Conservation (phyloP, 2,797 vertebrate genomes). For the Petrocephalus schoutedeni region DNA sequence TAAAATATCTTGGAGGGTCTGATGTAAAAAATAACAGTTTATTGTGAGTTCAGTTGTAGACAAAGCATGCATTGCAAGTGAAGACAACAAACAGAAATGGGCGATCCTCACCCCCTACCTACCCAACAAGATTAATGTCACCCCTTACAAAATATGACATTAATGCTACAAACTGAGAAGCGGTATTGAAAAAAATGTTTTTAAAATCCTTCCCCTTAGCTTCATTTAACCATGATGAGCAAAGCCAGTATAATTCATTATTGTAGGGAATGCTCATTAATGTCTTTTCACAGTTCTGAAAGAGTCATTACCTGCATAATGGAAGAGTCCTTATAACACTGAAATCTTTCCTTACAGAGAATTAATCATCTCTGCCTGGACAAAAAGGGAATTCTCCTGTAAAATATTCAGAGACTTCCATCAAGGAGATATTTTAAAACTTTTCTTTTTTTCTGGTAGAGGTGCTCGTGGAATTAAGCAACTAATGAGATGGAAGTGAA, state of each 20-base stretch:
- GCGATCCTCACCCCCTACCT: not conserved
- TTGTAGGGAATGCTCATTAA: constrained; percentile 70
- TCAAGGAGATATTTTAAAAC: constrained; percentile 61
- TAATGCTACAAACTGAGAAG: not conserved
- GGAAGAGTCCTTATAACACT: constrained; percentile 68
- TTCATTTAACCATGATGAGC: constrained; percentile 56
- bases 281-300: constrained; percentile 70
- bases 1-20: not conserved
- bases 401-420: constrained; percentile 66
- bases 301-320: constrained; percentile 81
- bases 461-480: not conserved
- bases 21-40: not conserved
- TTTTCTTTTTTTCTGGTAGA: constrained; percentile 40
- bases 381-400: constrained; percentile 73
- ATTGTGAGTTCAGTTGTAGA: not conserved
- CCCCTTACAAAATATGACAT: constrained; percentile 45
- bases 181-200: constrained; percentile 51
- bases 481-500: constrained; percentile 25
- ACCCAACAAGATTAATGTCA: constrained; percentile 46
- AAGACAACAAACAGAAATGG: not conserved
- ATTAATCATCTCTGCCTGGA: constrained; percentile 68
- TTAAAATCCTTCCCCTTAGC: constrained; percentile 45
- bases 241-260: constrained; percentile 72
- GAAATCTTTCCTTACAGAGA: constrained; percentile 66
- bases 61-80: not conserved